A percentile compares a stretch with the other conserved stretches of the same genome.
phyloP scores from a whole-genome alignment of 2,113 vertebrate genomes.

The Myanophis thanlyinensis region DNA sequence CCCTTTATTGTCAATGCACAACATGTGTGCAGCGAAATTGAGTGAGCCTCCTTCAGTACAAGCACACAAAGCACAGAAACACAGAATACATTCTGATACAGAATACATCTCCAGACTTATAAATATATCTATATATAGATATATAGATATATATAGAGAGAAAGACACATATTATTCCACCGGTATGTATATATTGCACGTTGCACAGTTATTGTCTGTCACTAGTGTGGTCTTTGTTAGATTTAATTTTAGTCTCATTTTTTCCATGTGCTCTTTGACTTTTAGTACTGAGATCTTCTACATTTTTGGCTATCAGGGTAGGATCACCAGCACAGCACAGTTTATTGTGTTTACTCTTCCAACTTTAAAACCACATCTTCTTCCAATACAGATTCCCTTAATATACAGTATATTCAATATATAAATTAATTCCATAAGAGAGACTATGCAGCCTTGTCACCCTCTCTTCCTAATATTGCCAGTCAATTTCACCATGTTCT shows the following conservation, averaged over 20 bases:
- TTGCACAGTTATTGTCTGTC: no score
- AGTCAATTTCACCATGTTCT: neutral
- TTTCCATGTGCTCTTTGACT: neutral
- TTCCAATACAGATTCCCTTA: neutral
- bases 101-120: no score
- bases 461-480: neutral
- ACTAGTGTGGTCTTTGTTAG: neutral
- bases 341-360: neutral
- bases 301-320: neutral
- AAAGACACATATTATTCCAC: no score
- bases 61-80: no score
- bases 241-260: neutral
- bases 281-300: neutral
- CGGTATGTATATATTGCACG: no score
- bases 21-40: no score
- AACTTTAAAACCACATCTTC: neutral
- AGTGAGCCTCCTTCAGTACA: no score
- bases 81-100: no score
- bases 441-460: neutral
- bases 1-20: no score
- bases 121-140: no score
- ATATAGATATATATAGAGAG: no score
- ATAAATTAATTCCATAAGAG: neutral
- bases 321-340: neutral
- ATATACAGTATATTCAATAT: neutral